phyloP scores from a whole-genome alignment of 37 sponge, comb jelly and placozoan genomes.

The Aphrocallistes beatrix region DNA sequence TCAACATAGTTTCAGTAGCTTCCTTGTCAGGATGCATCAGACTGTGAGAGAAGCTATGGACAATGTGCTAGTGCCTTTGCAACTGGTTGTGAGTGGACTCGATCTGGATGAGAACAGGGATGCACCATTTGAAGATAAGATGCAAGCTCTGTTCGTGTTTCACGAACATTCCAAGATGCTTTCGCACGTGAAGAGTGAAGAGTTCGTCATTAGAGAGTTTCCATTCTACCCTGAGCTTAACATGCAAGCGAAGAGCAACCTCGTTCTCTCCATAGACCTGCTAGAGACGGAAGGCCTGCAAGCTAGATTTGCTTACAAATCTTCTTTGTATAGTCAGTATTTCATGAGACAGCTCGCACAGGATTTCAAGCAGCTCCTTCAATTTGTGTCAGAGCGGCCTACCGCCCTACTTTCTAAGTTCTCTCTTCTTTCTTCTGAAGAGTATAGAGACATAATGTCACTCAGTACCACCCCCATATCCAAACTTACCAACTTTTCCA shows the following conservation, averaged over 20 bases:
- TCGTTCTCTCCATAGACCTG: neutral
- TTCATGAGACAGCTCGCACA: neutral
- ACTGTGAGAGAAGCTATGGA: neutral
- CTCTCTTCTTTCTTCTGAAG: neutral
- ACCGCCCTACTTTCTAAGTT: neutral
- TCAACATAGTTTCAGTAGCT: neutral
- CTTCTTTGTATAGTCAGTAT: neutral
- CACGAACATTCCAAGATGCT: neutral
- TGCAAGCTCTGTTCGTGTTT: conserved; percentile 8
- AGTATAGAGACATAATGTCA: neutral
- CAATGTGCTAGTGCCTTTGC: neutral
- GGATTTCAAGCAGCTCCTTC: neutral
- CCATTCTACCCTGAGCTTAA: neutral
- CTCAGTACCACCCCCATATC: neutral
- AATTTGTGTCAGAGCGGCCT: neutral
- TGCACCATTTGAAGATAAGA: neutral
- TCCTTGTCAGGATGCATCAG: neutral
- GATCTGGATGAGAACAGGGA: neutral
- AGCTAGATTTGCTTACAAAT: neutral
- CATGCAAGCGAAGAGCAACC: neutral
- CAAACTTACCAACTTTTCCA: neutral
- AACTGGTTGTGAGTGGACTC: neutral
- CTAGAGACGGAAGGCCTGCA: neutral
- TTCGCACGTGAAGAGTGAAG: neutral
- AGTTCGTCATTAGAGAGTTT: neutral